Percentiles rank a stretch among this genome's conserved stretches.
Conservation (phyloP, 2,113 vertebrate species). For the Sprattus sprattus region DNA sequence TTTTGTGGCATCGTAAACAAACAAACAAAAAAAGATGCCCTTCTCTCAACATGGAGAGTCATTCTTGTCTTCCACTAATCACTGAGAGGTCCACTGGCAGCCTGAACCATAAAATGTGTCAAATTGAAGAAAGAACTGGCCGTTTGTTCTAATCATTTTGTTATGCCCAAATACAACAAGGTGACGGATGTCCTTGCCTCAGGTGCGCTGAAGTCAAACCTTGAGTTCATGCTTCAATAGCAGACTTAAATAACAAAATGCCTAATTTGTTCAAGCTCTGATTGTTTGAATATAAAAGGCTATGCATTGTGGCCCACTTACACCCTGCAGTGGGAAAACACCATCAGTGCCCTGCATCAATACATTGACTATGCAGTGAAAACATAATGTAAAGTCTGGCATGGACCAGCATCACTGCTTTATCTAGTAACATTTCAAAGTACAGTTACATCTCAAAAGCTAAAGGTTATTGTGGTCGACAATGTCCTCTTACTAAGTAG, state of each 20-base stretch:
- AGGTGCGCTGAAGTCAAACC: too few species aligned
- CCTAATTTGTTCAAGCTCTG: too few species aligned
- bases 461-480: background rate
- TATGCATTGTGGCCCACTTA: too few species aligned
- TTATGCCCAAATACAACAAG: background rate
- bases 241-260: background rate
- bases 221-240: too few species aligned
- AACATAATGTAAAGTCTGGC: too few species aligned
- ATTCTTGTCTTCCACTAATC: background rate
- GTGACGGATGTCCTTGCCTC: background rate
- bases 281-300: too few species aligned
- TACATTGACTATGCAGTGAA: too few species aligned
- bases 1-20: background rate
- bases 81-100: background rate
- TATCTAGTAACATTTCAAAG: background rate
- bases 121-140: background rate
- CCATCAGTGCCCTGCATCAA: too few species aligned
- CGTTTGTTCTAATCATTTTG: background rate
- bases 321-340: too few species aligned
- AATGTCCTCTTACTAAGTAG: background rate
- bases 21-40: background rate
- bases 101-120: background rate
- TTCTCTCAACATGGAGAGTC: background rate
- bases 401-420: background rate
- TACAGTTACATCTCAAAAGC: background rate